Evolutionary conservation across 2,113 vertebrate genomes (phyloP), one percentile per base, ranked within the genome.

Genomic region (Prolemur simus): DNA sequence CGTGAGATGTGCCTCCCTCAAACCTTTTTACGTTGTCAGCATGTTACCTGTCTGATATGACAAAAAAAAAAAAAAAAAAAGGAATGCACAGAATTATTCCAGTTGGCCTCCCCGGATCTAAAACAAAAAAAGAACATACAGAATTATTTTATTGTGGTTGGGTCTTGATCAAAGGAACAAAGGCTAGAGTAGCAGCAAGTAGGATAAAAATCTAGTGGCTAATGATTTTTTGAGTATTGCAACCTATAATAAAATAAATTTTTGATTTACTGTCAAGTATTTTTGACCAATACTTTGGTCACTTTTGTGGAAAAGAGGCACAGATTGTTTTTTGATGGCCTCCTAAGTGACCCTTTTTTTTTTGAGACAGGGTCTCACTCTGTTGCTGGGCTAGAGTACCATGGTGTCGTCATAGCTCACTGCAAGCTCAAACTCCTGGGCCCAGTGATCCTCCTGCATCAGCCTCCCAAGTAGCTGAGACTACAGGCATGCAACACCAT

Each of bases 141-240:
- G 52, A 54, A 18, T 18, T 83, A 74, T 25, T 87, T 86, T 56
- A 64, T 49, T 87, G 47, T 83, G 52, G 14, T 83, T 96, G 69
- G 37, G 25, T 91, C 60, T 89, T 8, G 37, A 73, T 77, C 69
- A 95, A 92, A 88, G 64, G 52, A 94, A 87, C 89, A 92, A 81
- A 69, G 52, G 27, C 45, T 52, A 68, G 49, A 58, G 25, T 37
- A 93, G 45, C 10, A 87, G 21, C 56, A 87, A 92, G 42, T n/a
- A 37, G 42, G 18, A 83, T 17, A 49, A 60, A 56, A 52, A 68
- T 29, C 29, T 68, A 29, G 32, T 34, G 32, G 17, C 47, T 84
- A 68, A 68, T 60, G 77, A 42, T 15, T 56, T 83, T 91, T 54
- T 90, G 13, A 87, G 45, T 83, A 63, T n/a, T 52, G 29, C 87